Percentiles rank a stretch among this genome's conserved stretches.
These are phyloP conservation scores for Protonemura montana DNA, from an alignment of 2,888 invertebrate genomes.

Conservation along the genomic window DNA sequence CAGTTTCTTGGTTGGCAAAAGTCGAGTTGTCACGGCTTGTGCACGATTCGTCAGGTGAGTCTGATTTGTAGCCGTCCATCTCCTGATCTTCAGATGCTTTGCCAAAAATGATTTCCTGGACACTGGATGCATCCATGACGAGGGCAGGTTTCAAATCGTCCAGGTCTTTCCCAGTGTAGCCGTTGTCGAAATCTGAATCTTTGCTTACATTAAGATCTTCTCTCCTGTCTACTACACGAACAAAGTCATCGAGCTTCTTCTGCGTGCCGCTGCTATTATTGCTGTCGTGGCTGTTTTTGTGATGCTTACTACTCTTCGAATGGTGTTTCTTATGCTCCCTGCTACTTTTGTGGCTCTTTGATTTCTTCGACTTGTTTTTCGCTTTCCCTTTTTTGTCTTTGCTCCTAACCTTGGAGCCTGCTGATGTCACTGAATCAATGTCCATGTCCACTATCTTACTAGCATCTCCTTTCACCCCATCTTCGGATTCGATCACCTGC, in stretches of 20 bases:
- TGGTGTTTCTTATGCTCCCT: conserved; percentile 51
- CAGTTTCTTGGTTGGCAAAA: conserved; percentile 30
- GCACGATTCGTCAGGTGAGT: conserved; percentile 63
- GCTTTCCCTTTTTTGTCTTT: conserved; percentile 47
- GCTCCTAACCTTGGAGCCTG: conserved; percentile 46
- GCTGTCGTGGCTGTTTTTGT: conserved; percentile 50
- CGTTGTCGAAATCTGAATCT: conserved; percentile 49
- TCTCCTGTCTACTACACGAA: conserved; percentile 49
- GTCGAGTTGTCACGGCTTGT: conserved; percentile 31
- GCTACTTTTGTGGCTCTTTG: conserved; percentile 47
- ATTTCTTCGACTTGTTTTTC: conserved; percentile 42
- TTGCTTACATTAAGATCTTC: conserved; percentile 51
- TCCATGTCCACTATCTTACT: conserved; percentile 64
- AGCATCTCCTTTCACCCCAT: conserved; percentile 51
- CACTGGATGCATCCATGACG: conserved; percentile 54
- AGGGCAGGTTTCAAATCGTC: conserved; percentile 51
- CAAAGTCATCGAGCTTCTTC: conserved; percentile 54
- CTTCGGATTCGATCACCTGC: conserved; percentile 60
- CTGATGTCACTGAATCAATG: conserved; percentile 57
- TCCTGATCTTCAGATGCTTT: not conserved
- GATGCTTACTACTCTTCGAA: conserved; percentile 53
- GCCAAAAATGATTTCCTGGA: conserved; percentile 46
- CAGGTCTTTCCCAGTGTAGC: conserved; percentile 51
- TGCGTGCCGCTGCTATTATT: conserved; percentile 52
- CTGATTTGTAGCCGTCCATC: conserved; percentile 75